Conservation (phyloP, 1,140 invertebrate species). For the Conus betulinus region DNA sequence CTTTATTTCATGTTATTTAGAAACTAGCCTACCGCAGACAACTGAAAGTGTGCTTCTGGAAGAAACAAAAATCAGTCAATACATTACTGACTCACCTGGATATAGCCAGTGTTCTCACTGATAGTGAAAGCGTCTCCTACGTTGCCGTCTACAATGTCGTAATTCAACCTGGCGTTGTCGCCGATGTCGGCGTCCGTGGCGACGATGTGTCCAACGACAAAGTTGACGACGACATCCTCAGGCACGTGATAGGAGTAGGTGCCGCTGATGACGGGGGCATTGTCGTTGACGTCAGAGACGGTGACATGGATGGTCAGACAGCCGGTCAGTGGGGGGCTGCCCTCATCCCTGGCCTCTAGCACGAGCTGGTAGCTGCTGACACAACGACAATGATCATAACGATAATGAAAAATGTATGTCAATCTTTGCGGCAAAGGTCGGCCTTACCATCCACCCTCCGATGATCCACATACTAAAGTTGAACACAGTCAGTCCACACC, state of each 20-base stretch:
- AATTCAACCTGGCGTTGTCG: conserved; percentile 55
- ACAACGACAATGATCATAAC: no score
- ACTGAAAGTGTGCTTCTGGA: no score
- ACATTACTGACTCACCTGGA: conserved; percentile 43
- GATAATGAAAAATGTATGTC: no score
- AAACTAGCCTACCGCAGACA: no score
- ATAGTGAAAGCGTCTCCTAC: conserved; percentile 50
- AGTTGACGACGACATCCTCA: conserved; percentile 54
- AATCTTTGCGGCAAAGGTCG: no score
- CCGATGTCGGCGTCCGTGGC: conserved; percentile 60
- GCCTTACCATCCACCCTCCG: no score
- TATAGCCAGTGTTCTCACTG: conserved; percentile 48
- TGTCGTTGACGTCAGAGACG: conserved; percentile 54
- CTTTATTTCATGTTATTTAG: no score
- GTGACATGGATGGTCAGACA: conserved; percentile 55
- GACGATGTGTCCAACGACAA: conserved; percentile 51
- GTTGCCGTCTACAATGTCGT: conserved; percentile 55
- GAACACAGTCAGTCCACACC: no score
- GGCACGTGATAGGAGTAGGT: conserved; percentile 48
- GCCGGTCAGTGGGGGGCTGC: conserved; percentile 44
- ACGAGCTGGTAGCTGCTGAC: background rate
- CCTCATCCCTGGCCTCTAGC: background rate
- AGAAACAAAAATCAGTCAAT: no score
- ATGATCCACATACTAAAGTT: no score
- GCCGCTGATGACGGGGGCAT: conserved; percentile 52